Conservation (phyloP, 2,113 vertebrate genomes). For the Hystrix cristata region DNA sequence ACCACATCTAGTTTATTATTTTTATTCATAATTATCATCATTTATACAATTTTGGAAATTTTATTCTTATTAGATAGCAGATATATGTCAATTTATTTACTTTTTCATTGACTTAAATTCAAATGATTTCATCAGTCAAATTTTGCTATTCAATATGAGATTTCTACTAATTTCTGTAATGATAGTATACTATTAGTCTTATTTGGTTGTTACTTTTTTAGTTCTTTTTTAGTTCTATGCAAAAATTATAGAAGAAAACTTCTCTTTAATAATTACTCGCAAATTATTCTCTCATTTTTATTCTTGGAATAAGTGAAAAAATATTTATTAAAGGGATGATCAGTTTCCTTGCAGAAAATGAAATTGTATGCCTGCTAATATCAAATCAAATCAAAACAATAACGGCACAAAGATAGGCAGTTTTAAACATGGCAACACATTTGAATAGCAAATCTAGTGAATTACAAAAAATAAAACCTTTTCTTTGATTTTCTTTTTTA, state of each 20-base stretch:
- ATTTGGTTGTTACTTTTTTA: background rate
- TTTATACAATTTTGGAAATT: background rate
- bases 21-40: background rate
- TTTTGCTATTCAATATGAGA: background rate
- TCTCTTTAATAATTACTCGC: background rate
- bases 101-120: background rate
- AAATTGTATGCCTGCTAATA: background rate
- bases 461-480: background rate
- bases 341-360: background rate
- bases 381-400: slow-evolving; percentile 7
- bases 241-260: background rate
- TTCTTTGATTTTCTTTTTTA: background rate
- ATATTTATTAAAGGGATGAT: background rate
- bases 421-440: background rate
- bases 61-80: background rate
- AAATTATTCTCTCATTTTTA: background rate
- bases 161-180: background rate
- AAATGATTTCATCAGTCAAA: background rate
- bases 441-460: background rate
- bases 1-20: background rate
- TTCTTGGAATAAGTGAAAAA: background rate
- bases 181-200: background rate
- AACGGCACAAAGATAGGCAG: background rate
- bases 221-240: background rate
- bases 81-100: background rate